Percentiles rank a stretch among this genome's conserved stretches.
phyloP scores from a whole-genome alignment of 1,140 invertebrate species.

The Ctenoplectra terminalis region DNA sequence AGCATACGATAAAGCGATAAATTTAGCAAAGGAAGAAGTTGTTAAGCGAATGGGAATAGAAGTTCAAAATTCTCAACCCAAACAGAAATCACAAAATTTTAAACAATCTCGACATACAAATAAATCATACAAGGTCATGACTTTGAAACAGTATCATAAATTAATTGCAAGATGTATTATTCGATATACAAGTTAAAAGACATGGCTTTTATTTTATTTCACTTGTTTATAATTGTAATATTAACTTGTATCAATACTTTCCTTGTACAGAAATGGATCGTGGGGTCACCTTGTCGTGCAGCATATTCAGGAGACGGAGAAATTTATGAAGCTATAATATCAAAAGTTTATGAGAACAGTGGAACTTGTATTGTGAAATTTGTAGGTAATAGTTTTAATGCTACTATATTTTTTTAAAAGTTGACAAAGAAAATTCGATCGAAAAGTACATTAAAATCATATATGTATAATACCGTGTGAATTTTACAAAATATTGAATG shows the following conservation, averaged over 20 bases:
- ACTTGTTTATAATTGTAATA: not conserved
- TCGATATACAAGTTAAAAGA: too few relatives aligned
- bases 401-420: conserved; percentile 16
- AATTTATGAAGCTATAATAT: conserved; percentile 89
- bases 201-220: too few relatives aligned
- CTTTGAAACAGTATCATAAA: conserved; percentile 12
- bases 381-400: conserved; percentile 82
- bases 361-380: conserved; percentile 87
- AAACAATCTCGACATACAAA: conserved; percentile 55
- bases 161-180: not conserved
- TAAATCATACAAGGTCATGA: conserved; percentile 52
- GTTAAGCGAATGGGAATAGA: conserved; percentile 85
- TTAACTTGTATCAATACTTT: conserved; percentile 26
- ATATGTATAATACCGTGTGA: too few relatives aligned
- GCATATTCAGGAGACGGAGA: conserved; percentile 87
- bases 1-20: conserved; percentile 91
- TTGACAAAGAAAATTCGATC: not conserved
- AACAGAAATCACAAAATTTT: conserved; percentile 61
- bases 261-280: conserved; percentile 83
- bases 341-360: conserved; percentile 84
- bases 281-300: conserved; percentile 88
- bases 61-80: conserved; percentile 67
- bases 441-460: conserved; percentile 71
- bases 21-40: conserved; percentile 86
- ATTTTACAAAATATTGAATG: too few relatives aligned